These are phyloP conservation scores for Wiebesia pumilae DNA, from an alignment of 1,140 invertebrate genomes.

Conservation along the genomic window DNA sequence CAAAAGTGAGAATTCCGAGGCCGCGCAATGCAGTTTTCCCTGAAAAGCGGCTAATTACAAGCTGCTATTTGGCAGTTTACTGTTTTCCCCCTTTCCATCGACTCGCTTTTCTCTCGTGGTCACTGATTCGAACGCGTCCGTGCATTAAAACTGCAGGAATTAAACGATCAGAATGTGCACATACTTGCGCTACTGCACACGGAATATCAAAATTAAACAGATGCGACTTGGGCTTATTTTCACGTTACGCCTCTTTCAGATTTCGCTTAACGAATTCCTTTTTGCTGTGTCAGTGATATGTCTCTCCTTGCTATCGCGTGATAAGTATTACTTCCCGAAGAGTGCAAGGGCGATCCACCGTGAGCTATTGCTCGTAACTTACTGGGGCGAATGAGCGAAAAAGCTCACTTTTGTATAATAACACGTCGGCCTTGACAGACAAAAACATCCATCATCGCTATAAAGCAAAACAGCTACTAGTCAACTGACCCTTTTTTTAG, in stretches of 20 bases:
- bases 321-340: not conserved
- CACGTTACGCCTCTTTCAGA: too few relatives aligned
- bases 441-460: not conserved
- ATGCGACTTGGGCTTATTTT: not conserved
- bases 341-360: not conserved
- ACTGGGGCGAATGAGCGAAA: not conserved
- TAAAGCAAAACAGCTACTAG: not conserved
- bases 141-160: not conserved
- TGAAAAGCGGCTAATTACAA: constrained; percentile 29
- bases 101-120: not conserved
- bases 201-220: not conserved
- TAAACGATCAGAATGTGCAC: too few relatives aligned
- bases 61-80: not conserved
- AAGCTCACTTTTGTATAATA: constrained; percentile 7
- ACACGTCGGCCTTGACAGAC: not conserved
- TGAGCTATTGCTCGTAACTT: not conserved
- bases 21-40: constrained; percentile 34
- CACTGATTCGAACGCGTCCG: not conserved
- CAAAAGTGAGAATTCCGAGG: not conserved
- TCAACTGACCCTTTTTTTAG: not conserved
- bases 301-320: not conserved
- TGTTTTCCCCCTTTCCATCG: not conserved
- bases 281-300: not conserved
- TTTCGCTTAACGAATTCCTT: not conserved
- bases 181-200: not conserved